phyloP scores from a whole-genome alignment of 1,140 invertebrate genomes.

The Brachystomella parvula region DNA sequence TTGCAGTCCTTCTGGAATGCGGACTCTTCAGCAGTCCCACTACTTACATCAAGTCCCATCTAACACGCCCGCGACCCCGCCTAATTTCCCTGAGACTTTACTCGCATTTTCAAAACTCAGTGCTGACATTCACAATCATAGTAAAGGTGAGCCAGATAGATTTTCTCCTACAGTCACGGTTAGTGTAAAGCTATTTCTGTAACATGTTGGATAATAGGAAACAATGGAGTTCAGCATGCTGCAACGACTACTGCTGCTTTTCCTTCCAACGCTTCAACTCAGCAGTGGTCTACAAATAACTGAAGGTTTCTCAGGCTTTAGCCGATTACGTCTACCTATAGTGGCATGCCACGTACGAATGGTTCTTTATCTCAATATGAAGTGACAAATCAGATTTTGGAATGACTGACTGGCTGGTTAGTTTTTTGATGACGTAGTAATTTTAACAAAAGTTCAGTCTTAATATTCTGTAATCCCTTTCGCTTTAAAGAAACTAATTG shows the following conservation, averaged over 20 bases:
- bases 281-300: constrained; percentile 1
- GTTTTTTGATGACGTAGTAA: no score
- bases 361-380: no score
- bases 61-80: constrained; percentile 36
- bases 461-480: no score
- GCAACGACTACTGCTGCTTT: not conserved
- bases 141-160: not conserved
- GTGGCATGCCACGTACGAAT: not conserved
- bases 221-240: not conserved
- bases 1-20: not conserved
- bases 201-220: no score
- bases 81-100: constrained; percentile 32
- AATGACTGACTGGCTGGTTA: no score
- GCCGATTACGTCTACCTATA: not conserved
- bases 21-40: not conserved
- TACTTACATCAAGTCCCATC: constrained; percentile 16
- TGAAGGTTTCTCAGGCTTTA: constrained; percentile 2
- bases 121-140: constrained; percentile 6
- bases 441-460: no score
- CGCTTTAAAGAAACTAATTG: no score
- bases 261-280: not conserved
- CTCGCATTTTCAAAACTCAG: constrained; percentile 31
- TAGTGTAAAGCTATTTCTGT: no score
- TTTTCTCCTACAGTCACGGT: no score
- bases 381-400: no score